Conservation (phyloP, 2,888 invertebrate genomes). For the Aporophyla nigra region DNA sequence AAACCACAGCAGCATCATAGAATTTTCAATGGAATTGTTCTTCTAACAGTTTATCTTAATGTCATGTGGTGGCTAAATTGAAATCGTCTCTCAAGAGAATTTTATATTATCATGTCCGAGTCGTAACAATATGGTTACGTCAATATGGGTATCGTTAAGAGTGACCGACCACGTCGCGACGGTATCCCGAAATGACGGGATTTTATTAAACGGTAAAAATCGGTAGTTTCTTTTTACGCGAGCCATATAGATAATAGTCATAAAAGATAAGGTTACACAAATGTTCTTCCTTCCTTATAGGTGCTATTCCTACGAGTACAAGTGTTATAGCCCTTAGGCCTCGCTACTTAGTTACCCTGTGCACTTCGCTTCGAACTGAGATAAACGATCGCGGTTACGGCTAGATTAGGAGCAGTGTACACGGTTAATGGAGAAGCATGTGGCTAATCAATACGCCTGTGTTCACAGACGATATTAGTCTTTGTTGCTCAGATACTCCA, state of each 20-base stretch:
- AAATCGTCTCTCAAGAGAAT: not conserved
- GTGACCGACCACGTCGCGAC: not conserved
- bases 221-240: conserved; percentile 29
- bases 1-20: conserved; percentile 17
- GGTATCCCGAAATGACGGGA: conserved; percentile 17
- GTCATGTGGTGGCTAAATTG: not conserved
- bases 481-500: conserved; percentile 1
- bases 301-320: not conserved
- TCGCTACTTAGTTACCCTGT: conserved; percentile 39
- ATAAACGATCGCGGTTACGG: conserved; percentile 55
- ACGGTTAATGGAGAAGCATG: conserved; percentile 35
- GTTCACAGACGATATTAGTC: conserved; percentile 9
- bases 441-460: conserved; percentile 33
- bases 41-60: not conserved
- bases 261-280: conserved; percentile 22
- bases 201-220: conserved; percentile 21
- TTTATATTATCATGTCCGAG: not conserved
- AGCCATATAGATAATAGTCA: conserved; percentile 14
- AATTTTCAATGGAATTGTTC: conserved; percentile 9
- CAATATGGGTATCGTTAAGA: conserved; percentile 2
- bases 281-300: conserved; percentile 4
- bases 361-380: conserved; percentile 48
- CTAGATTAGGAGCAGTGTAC: conserved; percentile 38
- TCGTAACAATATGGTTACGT: not conserved
- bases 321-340: conserved; percentile 1